phyloP scores from a whole-genome alignment of 64 coral and sea anemone species.

The Cladopsammia gracilis region DNA sequence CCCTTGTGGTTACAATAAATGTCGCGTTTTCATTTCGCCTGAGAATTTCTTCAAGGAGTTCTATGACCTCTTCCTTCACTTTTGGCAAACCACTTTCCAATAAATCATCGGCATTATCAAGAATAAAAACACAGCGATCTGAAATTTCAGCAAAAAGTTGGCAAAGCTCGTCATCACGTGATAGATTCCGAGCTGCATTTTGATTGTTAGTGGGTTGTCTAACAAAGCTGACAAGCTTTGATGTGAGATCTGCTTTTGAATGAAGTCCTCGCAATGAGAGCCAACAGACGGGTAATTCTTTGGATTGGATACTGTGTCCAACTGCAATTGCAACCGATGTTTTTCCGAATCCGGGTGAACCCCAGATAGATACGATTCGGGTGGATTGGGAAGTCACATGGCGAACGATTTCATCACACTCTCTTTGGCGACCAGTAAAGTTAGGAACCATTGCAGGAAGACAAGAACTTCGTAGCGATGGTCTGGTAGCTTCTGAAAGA shows the following conservation, averaged over 20 bases:
- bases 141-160: not conserved
- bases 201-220: not conserved
- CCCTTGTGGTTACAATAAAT: not conserved
- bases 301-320: slow-evolving; percentile 20
- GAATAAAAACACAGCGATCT: slow-evolving; percentile 1
- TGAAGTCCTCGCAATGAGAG: slow-evolving; percentile 40
- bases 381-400: not conserved
- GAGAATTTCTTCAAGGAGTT: not conserved
- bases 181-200: not conserved
- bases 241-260: slow-evolving; percentile 17
- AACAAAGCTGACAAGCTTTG: not conserved
- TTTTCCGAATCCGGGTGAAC: slow-evolving; percentile 1
- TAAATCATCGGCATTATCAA: slow-evolving; percentile 60
- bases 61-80: not conserved
- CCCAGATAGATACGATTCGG: slow-evolving; percentile 12
- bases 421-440: too few relatives aligned
- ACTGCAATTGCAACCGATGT: slow-evolving; percentile 17
- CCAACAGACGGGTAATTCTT: slow-evolving; percentile 27
- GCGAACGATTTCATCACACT: too few relatives aligned
- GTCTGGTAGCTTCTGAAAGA: too few relatives aligned
- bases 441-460: too few relatives aligned
- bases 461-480: too few relatives aligned
- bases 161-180: not conserved
- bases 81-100: not conserved
- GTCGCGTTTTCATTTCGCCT: not conserved